Percentiles rank a stretch among this genome's conserved stretches.
These are phyloP conservation scores for Nyctibius grandis DNA, from an alignment of 2,797 vertebrate genomes.

Conservation along the genomic window DNA sequence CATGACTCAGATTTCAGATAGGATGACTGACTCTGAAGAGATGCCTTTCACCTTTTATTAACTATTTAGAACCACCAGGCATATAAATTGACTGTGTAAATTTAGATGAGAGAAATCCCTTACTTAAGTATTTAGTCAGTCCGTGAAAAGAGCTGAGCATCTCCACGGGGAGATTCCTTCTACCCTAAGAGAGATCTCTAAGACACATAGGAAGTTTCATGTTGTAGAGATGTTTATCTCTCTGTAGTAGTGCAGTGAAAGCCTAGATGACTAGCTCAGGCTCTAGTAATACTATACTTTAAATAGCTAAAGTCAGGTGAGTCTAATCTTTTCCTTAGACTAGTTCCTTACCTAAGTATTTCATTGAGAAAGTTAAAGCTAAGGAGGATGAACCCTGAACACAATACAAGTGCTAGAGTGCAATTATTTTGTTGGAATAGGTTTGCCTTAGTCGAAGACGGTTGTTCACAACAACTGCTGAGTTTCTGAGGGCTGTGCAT, in stretches of 20 bases:
- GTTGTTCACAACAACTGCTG: not conserved
- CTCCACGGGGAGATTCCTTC: not conserved
- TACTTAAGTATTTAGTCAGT: not conserved
- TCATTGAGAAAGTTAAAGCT: not conserved
- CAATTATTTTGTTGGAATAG: not conserved
- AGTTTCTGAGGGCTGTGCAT: not conserved
- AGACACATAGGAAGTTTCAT: not conserved
- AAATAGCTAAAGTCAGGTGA: not conserved
- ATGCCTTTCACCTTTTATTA: conserved; percentile 17
- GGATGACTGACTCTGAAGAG: conserved; percentile 12
- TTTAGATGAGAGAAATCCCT: not conserved
- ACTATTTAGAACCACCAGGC: conserved; percentile 14
- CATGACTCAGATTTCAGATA: conserved; percentile 44
- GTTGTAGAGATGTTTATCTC: not conserved
- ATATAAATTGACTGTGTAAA: not conserved
- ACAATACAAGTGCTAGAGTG: not conserved
- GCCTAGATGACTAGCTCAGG: not conserved
- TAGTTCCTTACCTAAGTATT: not conserved
- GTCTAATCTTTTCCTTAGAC: not conserved
- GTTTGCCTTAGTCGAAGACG: not conserved
- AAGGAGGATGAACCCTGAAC: not conserved
- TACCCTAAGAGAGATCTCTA: not conserved
- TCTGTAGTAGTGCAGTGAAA: not conserved
- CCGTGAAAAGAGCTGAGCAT: not conserved
- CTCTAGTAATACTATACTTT: not conserved